Base-by-base conservation (phyloP, 2,113 vertebrate species). In the Hippotragus niger region DNA sequence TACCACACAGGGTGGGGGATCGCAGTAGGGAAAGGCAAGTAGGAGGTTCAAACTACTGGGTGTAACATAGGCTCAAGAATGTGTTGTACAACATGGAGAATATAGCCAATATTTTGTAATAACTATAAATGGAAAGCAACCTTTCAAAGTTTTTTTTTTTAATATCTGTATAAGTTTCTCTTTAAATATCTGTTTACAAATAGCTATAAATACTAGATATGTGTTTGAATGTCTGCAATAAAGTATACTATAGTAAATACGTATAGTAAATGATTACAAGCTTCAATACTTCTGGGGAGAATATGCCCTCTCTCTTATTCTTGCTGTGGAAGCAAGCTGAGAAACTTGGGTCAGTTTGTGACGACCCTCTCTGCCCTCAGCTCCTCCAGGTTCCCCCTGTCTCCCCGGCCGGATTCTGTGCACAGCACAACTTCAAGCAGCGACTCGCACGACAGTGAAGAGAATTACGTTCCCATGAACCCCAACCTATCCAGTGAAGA, bases 351-450 rank as follows among this genome's bases (percentile, higher is more conserved):
- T 89, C 89, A 0, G 0, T 99, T 98, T 99, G 97, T 99, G 98
- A 99, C 3, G 98, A 97, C 98, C 94, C 97, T 98, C 98, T 98
- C 98, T 99, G 98, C 99, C 98, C 99, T 99, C 98, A 99, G 99
- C 98, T 99, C 99, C 98, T 99, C 99, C 98, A 99, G 99, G 99
- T 99, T 99, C 98, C 99, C 99, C 97, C 97, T 99, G 98, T 99
- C 99, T 97, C 98, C 99, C 96, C 99, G 99, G 98, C 99, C 99
- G 16, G 99, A 99, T 93, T 99, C 99, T 94, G 99, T 99, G 99
- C 99, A 99, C 98, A 99, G 99, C 98, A 99, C 99, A 97, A 99
- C 99, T 95, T 99, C 99, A 98, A 99, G 99, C 99, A 99, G 99
- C 97, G 99, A 99, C 98, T 99, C 99, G 2, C 99, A 99, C 13